phyloP scores from a whole-genome alignment of 1,140 invertebrate genomes.

The Papilio polytes region DNA sequence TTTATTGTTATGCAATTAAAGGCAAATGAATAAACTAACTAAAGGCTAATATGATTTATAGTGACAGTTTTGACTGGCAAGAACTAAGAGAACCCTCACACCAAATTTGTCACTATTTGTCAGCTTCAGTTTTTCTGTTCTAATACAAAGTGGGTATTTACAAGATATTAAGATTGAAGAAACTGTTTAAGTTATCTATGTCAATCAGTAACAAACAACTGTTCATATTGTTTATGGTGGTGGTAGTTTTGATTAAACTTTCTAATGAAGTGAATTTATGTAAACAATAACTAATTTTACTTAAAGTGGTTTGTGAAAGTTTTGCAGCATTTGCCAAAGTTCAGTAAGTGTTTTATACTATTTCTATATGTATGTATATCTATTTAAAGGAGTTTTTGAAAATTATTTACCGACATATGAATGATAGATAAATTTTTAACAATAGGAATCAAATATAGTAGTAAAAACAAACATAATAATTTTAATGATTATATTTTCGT shows the following conservation, averaged over 20 bases:
- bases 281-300: not conserved
- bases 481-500: conserved; percentile 37
- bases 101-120: too few relatives aligned
- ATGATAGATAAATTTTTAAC: too few relatives aligned
- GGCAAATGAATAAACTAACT: too few relatives aligned
- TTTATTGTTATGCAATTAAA: too few relatives aligned
- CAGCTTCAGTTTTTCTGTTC: not conserved
- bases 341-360: not conserved
- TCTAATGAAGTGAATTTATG: not conserved
- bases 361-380: too few relatives aligned
- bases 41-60: too few relatives aligned
- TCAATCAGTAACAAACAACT: not conserved
- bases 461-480: not conserved
- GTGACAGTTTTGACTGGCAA: too few relatives aligned
- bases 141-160: not conserved
- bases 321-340: not conserved
- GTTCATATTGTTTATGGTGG: not conserved
- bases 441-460: not conserved
- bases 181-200: not conserved
- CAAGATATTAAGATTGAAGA: not conserved
- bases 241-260: not conserved
- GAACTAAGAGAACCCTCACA: too few relatives aligned
- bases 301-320: not conserved
- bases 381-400: too few relatives aligned
- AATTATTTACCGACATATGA: too few relatives aligned